Evolutionary conservation across 1,140 invertebrate species (phyloP), one percentile per base, ranked within the genome.

Genomic region (Ceratina japonica): DNA sequence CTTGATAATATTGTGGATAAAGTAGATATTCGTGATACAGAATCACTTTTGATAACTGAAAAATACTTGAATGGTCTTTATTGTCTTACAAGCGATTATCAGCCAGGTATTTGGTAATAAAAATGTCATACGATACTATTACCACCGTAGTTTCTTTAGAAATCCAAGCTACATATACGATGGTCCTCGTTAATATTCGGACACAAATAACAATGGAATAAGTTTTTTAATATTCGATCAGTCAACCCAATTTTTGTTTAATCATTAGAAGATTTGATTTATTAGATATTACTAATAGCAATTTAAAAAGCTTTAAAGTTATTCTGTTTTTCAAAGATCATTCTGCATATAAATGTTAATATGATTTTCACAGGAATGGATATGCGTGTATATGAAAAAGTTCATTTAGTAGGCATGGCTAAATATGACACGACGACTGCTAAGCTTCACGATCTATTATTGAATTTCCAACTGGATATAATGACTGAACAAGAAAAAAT

Each of bases 51-150:
- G 10, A 63, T 79, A 22, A 58, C 49, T 37, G 80, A 84, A 75
- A 70, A 62, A 22, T 82, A 84, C 72, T 65, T 82, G 24, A 52
- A 31, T 74, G 80, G 71, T 37, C 52, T 84, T 44, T 84, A 79
- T 24, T 70, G 69, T 71, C 61, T 84, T 22, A 13, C 71, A 18
- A 79, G 49, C n/a, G 72, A 82, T 52, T 75, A 79, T 58, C 20
- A 61, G 24, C 49, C 75, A 63, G 75, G 80, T 81, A 58, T 15
- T 37, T 58, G 16, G 4, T 49, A 0, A 73, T 24, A 18, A 12
- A 54, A 20, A 5, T 58, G 44, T 16, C 64, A 31, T 69, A n/a
- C 0, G 27, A 24, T 65, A 75, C 0, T 22, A 51, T 20, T 64
- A 18, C 1, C 37, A 15, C 27, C 27, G 27, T 31, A 31, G 4